Evolutionary conservation across 1,140 invertebrate genomes (phyloP).

Genomic region (Nomia melanderi): DNA sequence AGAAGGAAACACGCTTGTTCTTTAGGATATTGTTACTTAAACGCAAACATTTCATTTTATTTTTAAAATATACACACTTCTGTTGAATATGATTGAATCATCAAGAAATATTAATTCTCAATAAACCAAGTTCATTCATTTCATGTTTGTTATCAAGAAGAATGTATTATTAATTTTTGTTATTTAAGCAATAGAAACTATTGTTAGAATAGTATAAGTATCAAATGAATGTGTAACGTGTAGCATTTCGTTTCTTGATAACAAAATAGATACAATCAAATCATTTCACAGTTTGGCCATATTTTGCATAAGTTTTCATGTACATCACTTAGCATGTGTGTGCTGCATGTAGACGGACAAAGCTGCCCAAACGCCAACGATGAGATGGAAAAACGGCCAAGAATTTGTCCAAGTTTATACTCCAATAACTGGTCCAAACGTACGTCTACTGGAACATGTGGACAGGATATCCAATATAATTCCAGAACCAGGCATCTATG

Average conservation of each 20-base stretch:
- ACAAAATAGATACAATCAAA: slow-evolving; percentile 28
- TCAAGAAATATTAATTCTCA: neutral
- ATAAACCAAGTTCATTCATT: slow-evolving; percentile 20
- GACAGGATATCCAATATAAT: slow-evolving; percentile 75
- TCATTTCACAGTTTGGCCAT: slow-evolving; percentile 45
- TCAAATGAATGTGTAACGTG: neutral
- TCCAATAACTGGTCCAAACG: slow-evolving; percentile 74
- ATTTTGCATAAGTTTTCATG: slow-evolving; percentile 64
- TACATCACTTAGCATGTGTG: slow-evolving; percentile 80
- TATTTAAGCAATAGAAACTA: neutral
- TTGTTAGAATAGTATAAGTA: too few species aligned
- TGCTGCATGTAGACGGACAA: slow-evolving; percentile 80
- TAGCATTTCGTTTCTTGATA: slow-evolving; percentile 26
- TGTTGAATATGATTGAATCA: slow-evolving; percentile 5
- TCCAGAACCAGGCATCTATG: slow-evolving; percentile 73
- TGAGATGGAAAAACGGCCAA: slow-evolving; percentile 78
- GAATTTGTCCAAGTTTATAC: slow-evolving; percentile 76
- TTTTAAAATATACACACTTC: neutral
- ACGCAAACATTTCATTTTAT: neutral
- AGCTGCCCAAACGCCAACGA: slow-evolving; percentile 69
- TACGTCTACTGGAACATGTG: slow-evolving; percentile 75
- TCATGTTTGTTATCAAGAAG: slow-evolving; percentile 36
- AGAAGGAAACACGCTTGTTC: neutral
- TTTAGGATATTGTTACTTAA: neutral
- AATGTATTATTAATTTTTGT: neutral